phyloP scores from a whole-genome alignment of 2,797 vertebrate species.

The Dendrocincla fuliginosa region DNA sequence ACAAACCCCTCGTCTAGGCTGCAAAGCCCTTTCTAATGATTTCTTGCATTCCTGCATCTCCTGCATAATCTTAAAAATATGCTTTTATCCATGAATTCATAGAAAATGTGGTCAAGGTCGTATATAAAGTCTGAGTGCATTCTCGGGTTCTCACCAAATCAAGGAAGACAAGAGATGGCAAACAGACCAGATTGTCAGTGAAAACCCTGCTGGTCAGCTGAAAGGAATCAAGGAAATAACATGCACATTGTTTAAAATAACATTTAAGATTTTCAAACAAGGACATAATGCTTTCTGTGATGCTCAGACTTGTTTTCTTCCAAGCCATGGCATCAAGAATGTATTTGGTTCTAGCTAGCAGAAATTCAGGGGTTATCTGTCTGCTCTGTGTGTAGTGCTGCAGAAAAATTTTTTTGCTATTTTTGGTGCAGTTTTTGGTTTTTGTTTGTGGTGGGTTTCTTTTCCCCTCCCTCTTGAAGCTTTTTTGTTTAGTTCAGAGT shows the following conservation, averaged over 20 bases:
- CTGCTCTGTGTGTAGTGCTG: neutral
- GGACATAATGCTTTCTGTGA: neutral
- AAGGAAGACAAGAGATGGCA: neutral
- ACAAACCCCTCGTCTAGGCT: neutral
- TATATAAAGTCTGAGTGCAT: fast-evolving
- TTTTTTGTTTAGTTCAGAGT: neutral
- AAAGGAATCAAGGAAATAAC: neutral
- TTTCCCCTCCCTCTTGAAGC: neutral
- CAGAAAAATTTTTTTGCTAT: neutral
- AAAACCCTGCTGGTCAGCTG: neutral
- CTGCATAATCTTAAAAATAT: neutral
- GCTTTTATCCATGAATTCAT: neutral
- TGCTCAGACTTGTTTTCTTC: neutral
- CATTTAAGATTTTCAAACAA: neutral
- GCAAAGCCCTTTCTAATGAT: neutral
- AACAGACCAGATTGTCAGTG: neutral
- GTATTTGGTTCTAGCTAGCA: neutral
- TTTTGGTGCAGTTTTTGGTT: neutral
- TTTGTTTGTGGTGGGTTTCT: neutral
- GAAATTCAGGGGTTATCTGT: neutral
- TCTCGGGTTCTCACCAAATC: neutral
- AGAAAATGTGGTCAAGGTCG: neutral
- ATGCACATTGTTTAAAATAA: neutral
- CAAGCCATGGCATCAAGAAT: neutral
- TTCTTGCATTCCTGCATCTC: neutral